These are phyloP conservation scores for Xenopus petersii DNA, from an alignment of 2,797 vertebrate species.

Conservation along the genomic window DNA sequence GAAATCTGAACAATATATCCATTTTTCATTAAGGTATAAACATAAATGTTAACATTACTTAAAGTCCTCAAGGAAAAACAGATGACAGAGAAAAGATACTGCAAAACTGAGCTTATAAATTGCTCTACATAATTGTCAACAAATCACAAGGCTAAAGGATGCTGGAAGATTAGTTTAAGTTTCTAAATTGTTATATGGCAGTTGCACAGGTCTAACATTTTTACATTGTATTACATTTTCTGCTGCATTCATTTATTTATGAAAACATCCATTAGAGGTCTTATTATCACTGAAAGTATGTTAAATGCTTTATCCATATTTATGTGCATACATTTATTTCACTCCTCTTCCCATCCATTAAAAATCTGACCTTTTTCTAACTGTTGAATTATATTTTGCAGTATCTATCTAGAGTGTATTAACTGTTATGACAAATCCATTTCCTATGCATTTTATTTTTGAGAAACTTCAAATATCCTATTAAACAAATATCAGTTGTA, in stretches of 20 bases:
- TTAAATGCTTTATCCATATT: background rate
- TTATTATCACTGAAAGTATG: background rate
- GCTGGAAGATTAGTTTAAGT: constrained; percentile 5
- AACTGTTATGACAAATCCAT: too few relatives aligned
- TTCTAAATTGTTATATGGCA: constrained; percentile 10
- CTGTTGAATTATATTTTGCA: too few relatives aligned
- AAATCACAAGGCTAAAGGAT: constrained; percentile 15
- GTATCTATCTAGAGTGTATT: too few relatives aligned
- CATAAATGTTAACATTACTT: constrained; percentile 27
- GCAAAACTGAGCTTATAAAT: constrained; percentile 25
- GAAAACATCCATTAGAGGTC: background rate
- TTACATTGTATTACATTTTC: constrained; percentile 1
- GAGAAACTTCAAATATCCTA: too few relatives aligned
- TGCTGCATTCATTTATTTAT: background rate
- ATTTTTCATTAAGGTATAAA: constrained; percentile 7
- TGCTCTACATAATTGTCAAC: constrained; percentile 26
- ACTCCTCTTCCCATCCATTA: too few relatives aligned
- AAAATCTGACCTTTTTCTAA: too few relatives aligned
- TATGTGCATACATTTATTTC: too few relatives aligned
- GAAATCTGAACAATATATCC: constrained; percentile 10
- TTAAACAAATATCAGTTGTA: too few relatives aligned
- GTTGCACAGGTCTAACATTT: background rate
- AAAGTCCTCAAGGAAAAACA: background rate
- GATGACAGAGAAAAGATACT: constrained; percentile 22
- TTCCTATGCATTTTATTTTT: too few relatives aligned